Percentiles rank a stretch among this genome's conserved stretches.
Conservation (phyloP, 2,888 invertebrate species). For the Ernsta delagoae region DNA sequence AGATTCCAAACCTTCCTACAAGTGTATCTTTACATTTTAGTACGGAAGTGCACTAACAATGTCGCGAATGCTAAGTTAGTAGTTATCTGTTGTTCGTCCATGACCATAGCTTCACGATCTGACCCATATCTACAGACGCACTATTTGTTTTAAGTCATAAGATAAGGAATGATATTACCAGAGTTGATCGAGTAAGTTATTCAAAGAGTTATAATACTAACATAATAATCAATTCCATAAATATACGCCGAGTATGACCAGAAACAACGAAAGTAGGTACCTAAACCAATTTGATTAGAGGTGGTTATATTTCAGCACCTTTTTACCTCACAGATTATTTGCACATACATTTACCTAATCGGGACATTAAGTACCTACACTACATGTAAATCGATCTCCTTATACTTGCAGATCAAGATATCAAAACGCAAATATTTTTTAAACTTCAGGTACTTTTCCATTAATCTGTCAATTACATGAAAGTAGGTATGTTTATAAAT, state of each 20-base stretch:
- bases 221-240: background rate
- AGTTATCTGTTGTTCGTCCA: constrained; percentile 38
- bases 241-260: too few species aligned
- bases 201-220: background rate
- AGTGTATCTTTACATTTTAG: background rate
- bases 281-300: background rate
- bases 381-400: background rate
- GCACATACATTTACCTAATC: background rate
- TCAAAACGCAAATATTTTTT: constrained; percentile 10
- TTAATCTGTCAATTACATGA: background rate
- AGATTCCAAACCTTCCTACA: background rate
- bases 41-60: constrained; percentile 13
- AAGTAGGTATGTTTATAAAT: background rate
- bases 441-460: constrained; percentile 17
- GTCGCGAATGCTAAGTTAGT: constrained; percentile 8
- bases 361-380: background rate
- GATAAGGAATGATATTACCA: constrained; percentile 26
- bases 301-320: background rate
- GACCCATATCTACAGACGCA: constrained; percentile 44
- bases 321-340: background rate
- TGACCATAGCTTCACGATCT: constrained; percentile 45
- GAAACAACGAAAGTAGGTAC: too few species aligned
- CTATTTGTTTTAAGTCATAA: constrained; percentile 20
- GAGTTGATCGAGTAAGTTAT: constrained; percentile 10
- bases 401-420: constrained; percentile 1